Evolutionary conservation across 2,113 vertebrate genomes (phyloP).

Genomic region (Rhea pennata): DNA sequence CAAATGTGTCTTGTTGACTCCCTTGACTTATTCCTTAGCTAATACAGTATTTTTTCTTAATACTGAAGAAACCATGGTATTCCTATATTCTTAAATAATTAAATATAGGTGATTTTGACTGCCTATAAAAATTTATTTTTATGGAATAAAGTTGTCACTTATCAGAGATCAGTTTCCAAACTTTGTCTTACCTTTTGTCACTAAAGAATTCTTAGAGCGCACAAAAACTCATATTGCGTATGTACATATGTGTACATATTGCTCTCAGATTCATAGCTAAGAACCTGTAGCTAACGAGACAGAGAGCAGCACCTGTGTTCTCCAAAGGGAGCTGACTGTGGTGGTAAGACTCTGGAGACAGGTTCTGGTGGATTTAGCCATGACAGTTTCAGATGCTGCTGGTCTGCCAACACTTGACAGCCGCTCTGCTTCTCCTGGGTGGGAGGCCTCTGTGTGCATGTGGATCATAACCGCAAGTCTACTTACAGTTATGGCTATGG

Average conservation of each 20-base stretch:
- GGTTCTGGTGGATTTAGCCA: not conserved
- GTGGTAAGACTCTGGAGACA: not conserved
- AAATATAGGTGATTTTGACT: not conserved
- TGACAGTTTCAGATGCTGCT: not conserved
- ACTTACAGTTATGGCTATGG: not conserved
- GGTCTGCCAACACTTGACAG: not conserved
- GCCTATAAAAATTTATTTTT: not conserved
- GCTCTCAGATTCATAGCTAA: not conserved
- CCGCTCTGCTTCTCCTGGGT: not conserved
- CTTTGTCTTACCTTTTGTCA: not conserved
- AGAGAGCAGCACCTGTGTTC: not conserved
- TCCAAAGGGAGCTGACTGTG: not conserved
- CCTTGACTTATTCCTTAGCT: not conserved
- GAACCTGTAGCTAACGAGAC: not conserved
- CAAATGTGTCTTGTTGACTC: not conserved
- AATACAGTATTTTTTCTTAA: not conserved
- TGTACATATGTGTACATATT: not conserved
- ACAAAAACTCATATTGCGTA: not conserved
- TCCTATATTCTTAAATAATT: not conserved
- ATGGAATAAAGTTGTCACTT: not conserved
- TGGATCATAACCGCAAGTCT: not conserved
- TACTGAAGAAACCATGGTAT: not conserved
- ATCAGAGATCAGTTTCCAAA: not conserved
- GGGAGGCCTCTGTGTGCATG: fast-evolving
- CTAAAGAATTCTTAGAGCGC: not conserved